Conservation (phyloP, 2,888 invertebrate species). For the Leptura quadrifasciata region DNA sequence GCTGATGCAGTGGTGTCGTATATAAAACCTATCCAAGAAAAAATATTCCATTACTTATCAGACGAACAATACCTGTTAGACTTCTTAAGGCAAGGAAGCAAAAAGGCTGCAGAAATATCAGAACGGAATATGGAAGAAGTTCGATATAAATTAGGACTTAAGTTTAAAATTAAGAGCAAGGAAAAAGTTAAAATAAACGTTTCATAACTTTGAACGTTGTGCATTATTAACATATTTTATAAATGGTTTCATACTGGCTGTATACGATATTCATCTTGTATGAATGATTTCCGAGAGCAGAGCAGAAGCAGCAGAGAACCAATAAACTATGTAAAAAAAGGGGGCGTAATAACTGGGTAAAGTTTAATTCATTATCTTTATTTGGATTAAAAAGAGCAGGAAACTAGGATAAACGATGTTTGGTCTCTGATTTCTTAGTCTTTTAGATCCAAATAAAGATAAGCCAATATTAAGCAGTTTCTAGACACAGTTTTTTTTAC, state of each 20-base stretch:
- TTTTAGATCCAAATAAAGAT: too few relatives aligned
- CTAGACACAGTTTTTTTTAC: too few relatives aligned
- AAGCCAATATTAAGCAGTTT: too few relatives aligned
- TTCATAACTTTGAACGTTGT: not conserved
- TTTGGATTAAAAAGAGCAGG: too few relatives aligned
- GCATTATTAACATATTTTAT: slow-evolving; percentile 8
- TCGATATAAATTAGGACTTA: slow-evolving; percentile 75
- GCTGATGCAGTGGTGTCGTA: slow-evolving; percentile 84
- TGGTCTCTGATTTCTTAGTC: too few relatives aligned
- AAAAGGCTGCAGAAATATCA: slow-evolving; percentile 77
- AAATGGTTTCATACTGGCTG: not conserved
- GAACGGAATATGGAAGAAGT: slow-evolving; percentile 78
- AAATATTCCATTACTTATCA: slow-evolving; percentile 76
- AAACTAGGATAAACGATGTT: too few relatives aligned
- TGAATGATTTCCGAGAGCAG: too few relatives aligned
- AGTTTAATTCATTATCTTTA: too few relatives aligned
- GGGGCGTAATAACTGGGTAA: too few relatives aligned
- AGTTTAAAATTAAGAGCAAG: slow-evolving; percentile 41
- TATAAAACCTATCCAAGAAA: slow-evolving; percentile 81
- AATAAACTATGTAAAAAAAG: too few relatives aligned
- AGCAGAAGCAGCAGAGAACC: too few relatives aligned
- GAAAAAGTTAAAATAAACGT: slow-evolving; percentile 44
- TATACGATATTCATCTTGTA: too few relatives aligned
- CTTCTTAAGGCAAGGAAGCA: slow-evolving; percentile 76
- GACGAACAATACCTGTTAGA: slow-evolving; percentile 80